Evolutionary conservation across 2,797 vertebrate genomes (phyloP), one percentile per base, ranked within the genome.

Genomic region (Tangara arthus): DNA sequence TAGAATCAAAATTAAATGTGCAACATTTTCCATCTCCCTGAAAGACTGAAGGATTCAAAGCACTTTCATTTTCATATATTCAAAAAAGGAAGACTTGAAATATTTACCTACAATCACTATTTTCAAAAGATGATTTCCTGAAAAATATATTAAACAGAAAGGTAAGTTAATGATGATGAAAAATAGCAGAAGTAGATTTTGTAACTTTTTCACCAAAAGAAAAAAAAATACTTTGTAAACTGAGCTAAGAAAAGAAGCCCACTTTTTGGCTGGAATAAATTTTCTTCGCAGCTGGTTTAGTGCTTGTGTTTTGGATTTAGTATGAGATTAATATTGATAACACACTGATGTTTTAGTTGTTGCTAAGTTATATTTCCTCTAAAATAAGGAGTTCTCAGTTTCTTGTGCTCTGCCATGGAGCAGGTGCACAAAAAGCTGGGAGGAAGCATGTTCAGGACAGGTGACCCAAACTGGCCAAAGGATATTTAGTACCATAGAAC

Each of bases 101-200:
- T 69, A 93, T 96, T 97, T 95, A 98, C 96, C 84, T 27, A 97
- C 81, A 37, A 92, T 92, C 26, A 98, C 92, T 94, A 97, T 41
- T 96, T 96, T 97, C 92, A 88, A 97, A 97, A 98, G 90, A 95
- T 96, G 73, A 80, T 97, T 96, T 39, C 92, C 96, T 97, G 97
- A 98, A 97, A 98, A 98, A 96, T 97, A 89, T 39, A 98, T 77
- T 84, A 97, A 88, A 92, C 97, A 97, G 89, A 98, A 96, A 53
- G 84, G 91, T 50, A 98, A 97, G 94, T 98, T 97, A 96, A 96
- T 37, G 59, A 95, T 60, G 66, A 98, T 97, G 23, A 95, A 98
- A 80, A 83, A 97, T 75, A 82, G 98, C 97, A 80, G 97, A 97
- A 94, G 97, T 76, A 95, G 89, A 97, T 96, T 97, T 93, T 98